These are phyloP conservation scores for Quadroppia sp. DNA, from an alignment of 2,888 invertebrate genomes.

Conservation along the genomic window DNA sequence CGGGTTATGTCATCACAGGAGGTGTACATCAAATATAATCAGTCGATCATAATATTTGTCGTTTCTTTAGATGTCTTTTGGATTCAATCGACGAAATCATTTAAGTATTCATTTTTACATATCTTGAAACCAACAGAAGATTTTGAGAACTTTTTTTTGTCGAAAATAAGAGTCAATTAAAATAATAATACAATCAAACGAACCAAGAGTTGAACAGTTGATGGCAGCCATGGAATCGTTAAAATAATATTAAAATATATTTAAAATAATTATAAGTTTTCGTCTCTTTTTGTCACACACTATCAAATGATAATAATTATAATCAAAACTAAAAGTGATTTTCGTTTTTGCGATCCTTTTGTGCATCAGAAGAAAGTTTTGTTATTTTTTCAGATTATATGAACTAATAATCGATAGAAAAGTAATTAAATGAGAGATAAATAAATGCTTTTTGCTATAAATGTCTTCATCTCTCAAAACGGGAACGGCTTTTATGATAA, in stretches of 20 bases:
- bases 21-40: constrained; percentile 28
- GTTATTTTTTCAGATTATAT: background rate
- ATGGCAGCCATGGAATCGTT: background rate
- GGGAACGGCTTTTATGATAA: background rate
- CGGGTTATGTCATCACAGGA: constrained; percentile 17
- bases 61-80: background rate
- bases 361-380: constrained; percentile 7
- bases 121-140: constrained; percentile 3
- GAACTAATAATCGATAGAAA: background rate
- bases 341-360: constrained; percentile 1
- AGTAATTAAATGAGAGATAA: background rate
- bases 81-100: background rate
- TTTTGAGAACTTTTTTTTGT: background rate
- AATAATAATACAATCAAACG: background rate
- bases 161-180: background rate
- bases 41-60: background rate
- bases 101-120: background rate
- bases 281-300: background rate
- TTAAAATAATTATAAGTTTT: background rate
- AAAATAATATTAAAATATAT: background rate
- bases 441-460: constrained; percentile 4
- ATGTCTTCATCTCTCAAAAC: background rate
- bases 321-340: constrained; percentile 4
- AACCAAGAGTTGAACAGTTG: background rate
- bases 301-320: background rate